A percentile compares a stretch with the other conserved stretches of the same genome.
Evolutionary conservation across 2,113 vertebrate genomes (phyloP).

Genomic region (Meleagris gallopavo): DNA sequence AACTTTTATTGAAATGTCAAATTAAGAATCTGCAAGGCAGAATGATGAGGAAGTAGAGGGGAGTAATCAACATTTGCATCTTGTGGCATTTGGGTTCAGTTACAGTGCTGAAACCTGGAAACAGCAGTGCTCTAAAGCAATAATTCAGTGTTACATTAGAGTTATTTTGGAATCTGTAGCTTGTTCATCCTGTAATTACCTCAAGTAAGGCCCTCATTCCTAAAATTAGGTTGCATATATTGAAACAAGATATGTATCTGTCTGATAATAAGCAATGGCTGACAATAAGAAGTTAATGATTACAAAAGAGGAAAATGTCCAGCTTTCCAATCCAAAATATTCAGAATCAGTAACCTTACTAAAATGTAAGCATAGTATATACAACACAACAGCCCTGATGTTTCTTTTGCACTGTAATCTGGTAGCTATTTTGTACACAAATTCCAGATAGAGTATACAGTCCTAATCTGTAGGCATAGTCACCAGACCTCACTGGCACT

Average conservation of each 20-base stretch:
- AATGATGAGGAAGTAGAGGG: conserved; percentile 50
- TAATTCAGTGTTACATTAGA: conserved; percentile 45
- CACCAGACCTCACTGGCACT: neutral
- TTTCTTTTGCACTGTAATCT: neutral
- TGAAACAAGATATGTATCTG: neutral
- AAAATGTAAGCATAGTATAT: neutral
- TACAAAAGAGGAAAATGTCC: conserved; percentile 3
- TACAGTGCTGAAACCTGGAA: conserved; percentile 67
- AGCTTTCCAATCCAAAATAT: neutral
- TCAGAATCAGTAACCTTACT: neutral
- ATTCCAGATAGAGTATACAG: neutral
- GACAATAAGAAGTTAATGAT: neutral
- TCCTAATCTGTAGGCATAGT: neutral
- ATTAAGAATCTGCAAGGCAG: conserved; percentile 72
- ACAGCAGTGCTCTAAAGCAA: conserved; percentile 60
- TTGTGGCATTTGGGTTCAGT: conserved; percentile 68
- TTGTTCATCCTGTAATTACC: conserved; percentile 44
- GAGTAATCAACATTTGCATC: conserved; percentile 71
- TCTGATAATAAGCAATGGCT: conserved; percentile 17
- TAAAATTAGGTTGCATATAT: conserved; percentile 17
- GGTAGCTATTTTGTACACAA: neutral
- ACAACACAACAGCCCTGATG: neutral
- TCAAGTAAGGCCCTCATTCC: neutral
- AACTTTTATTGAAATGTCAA: conserved; percentile 62
- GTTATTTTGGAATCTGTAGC: conserved; percentile 63